These are phyloP conservation scores for Tetragonisca angustula DNA, from an alignment of 2,888 invertebrate species.

Conservation along the genomic window DNA sequence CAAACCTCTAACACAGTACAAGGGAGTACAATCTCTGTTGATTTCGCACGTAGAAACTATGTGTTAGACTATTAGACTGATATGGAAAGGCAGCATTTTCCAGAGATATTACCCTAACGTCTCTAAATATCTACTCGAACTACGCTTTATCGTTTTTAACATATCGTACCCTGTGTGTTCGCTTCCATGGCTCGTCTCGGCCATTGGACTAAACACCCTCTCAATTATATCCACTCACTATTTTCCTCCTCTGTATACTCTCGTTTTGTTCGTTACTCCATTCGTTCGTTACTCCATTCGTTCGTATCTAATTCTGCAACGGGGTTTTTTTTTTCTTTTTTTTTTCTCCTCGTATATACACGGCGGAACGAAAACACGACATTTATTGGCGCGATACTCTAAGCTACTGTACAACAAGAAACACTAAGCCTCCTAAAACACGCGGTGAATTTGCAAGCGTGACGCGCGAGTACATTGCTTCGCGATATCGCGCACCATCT, in stretches of 20 bases:
- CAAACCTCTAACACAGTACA: neutral
- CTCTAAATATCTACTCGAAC: constrained; percentile 39
- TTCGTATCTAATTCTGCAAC: constrained; percentile 19
- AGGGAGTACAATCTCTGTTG: constrained; percentile 1
- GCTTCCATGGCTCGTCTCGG: constrained; percentile 10
- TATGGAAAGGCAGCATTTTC: constrained; percentile 46
- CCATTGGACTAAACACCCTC: constrained; percentile 13
- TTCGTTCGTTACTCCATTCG: neutral
- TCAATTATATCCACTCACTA: neutral
- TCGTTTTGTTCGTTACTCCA: neutral
- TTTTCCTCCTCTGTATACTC: too few species aligned
- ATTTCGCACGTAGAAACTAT: constrained; percentile 29
- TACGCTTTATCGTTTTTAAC: constrained; percentile 11
- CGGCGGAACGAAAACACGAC: constrained; percentile 52
- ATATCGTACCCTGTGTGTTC: constrained; percentile 56
- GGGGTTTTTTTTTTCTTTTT: neutral
- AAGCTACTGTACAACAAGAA: constrained; percentile 71
- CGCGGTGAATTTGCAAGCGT: constrained; percentile 43
- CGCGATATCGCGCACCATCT: constrained; percentile 41
- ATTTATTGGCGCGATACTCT: constrained; percentile 51
- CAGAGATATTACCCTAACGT: constrained; percentile 37
- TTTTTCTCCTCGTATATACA: constrained; percentile 59
- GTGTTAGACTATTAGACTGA: neutral
- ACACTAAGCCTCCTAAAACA: constrained; percentile 54
- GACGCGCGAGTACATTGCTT: constrained; percentile 11